Base-by-base conservation (phyloP, 2,113 vertebrate species). In the Ochotona princeps region DNA sequence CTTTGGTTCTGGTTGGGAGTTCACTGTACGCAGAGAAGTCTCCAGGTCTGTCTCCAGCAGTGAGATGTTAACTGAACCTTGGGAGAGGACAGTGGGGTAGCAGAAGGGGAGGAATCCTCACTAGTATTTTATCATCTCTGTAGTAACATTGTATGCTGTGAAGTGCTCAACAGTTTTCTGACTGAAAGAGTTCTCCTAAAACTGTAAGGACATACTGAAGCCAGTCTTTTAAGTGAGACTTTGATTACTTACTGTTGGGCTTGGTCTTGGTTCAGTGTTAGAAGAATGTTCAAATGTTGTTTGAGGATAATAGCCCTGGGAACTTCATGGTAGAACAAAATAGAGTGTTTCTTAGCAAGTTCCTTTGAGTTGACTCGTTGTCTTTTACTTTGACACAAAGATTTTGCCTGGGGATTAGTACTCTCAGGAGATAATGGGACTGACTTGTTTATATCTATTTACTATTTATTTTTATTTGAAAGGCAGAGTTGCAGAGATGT, bases 81-180 rank as follows among this genome's bases (percentile, higher is more conserved):
- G 21, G 80, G 54, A 90, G 51, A 82, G 18, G 76, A 88, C 32
- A 74, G 25, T 82, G 79, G 57, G 47, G 44, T n/a, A 57, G 9
- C 20, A 83, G 74, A 87, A 83, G 20, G 38, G 38, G n/a, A n/a
- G 17, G 32, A 73, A 90, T 28, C 67, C 61, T 93, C n/a, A 82
- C 32, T 86, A 38, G 81, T 30, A 65, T 79, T 91, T 83, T 70
- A 80, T 89, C n/a, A 93, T 79, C 54, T 94, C 25, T 35, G 9
- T 18, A 32, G 63, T 86, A 86, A 63, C 28, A 0, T 51, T 72
- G 81, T 69, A 57, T 17, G n/a, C 74, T 75, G 25, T 84, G 69
- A 73, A 88, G 32, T 72, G 44, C 91, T 93, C 23, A n/a, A 0
- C 8, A 18, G 72, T 89, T 89, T 87, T 20, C 28, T 72, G 38